Evolutionary conservation across 1,140 invertebrate genomes (phyloP), one percentile per base, ranked within the genome.

Genomic region (Penaeus japonicus): DNA sequence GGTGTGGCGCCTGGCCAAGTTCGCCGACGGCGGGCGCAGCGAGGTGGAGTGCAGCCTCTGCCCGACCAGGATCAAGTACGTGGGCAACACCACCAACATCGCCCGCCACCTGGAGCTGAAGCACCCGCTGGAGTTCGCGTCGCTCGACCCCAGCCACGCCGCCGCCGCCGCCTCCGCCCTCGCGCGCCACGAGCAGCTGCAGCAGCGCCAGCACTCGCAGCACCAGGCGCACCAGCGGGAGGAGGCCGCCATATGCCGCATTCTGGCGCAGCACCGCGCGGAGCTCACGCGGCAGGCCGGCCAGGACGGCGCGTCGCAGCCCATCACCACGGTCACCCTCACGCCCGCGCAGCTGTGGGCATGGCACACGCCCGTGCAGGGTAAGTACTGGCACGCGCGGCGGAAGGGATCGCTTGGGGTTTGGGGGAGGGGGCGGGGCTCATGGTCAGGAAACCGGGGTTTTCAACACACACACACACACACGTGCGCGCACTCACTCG

Each of bases 81-180:
- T 90, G 5, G 90, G 90, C 77, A 90, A 90, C 85, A 90, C 90
- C 5, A 90, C 90, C 27, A 90, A 90, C 82, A 89, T 90, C 53
- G 90, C 90, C 0, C 80, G 90, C 4, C 90, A 90, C 83, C 82
- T 90, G 15, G 90, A 90, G 80, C 75, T 90, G 17, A 84, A 87
- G 47, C 90, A 90, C 77, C 90, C 90, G 4, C 39, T 88, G 27
- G 88, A 90, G 75, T 90, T 89, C 85, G 89, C 85, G 35, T 85
- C 90, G 4, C 53, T 90, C 30, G 85, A 85, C 55, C 70, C 83
- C 39, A 54, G n/a, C 65, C 18, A 53, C 27, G 12, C 85, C 27
- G 65, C 35, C 70, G 77, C 78, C 22, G 53, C 82, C 53, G 20
- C 62, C 39, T 20, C 77, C 7, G 70, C 59, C 53, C n/a, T 59